Evolutionary conservation across 2,113 vertebrate genomes (phyloP), one percentile per base, ranked within the genome.

Genomic region (Erinaceus europaeus): DNA sequence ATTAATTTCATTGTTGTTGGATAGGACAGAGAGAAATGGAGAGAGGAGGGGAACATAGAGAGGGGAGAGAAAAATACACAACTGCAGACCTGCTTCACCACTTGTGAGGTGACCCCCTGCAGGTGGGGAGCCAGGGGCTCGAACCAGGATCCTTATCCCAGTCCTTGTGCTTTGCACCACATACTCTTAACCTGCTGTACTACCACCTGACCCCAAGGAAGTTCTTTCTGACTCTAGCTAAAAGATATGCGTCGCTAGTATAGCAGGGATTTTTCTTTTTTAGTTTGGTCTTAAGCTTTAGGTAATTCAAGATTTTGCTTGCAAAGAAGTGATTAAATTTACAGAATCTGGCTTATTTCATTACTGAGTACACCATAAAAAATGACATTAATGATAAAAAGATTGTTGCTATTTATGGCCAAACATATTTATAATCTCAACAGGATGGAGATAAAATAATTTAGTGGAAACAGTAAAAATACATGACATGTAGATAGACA

Each of bases 341-440:
- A 65, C 50, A 90, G 85, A 96, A 87, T 95, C 84, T 94, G 85
- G n/a, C 71, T 95, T 94, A 95, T 93, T 97, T 87, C 95, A 95
- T 95, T 94, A 89, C 69, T 91, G 91, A 95, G 94, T 94, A 96
- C 97, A 94, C 95, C 89, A 90, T 79, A 94, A 88, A 95, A 94
- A 82, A 96, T 68, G 88, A 95, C 75, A 74, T 81, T 95, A 96
- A 96, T 96, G 95, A 96, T 94, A 93, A 93, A 93, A 29, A 92
- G 50, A 93, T 84, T 92, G 88, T 59, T 95, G 91, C 79, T 96
- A 59, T 93, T 91, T 90, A 94, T 92, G 78, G 55, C 57, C 74
- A 94, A 92, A 95, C 94, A 73, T 73, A 94, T 94, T 65, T 92
- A 84, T 92, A 94, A 93, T 79, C 72, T 93, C 81, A 84, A 79